Evolutionary conservation across 2,113 vertebrate genomes (phyloP), one percentile per base, ranked within the genome.

Genomic region (Tenrec ecaudatus): DNA sequence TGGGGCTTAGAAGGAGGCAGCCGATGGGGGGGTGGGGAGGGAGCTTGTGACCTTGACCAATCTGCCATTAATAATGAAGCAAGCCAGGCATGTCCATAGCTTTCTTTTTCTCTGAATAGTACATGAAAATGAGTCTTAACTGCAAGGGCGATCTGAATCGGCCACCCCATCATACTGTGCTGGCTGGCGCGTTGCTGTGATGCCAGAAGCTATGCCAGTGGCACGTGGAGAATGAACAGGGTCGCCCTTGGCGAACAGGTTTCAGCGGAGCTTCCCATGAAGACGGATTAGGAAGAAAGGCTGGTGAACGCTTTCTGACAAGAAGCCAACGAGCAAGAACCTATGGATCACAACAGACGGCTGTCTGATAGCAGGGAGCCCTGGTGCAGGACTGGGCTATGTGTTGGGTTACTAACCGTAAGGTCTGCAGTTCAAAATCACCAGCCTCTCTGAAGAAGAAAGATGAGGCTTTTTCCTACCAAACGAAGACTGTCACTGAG

Each of bases 31-130:
- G 22, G 3, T 20, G 7, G 33, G 38, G 66, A 31, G 38, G 66
- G 31, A 58, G 17, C 23, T 22, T 27, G 43, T 16, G 31, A 20
- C 68, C 57, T 68, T n/a, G 11, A n/a, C 40, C 71, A 29, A 36
- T 19, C 40, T 15, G 33, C 66, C 53, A 4, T 14, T 3, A 64
- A 64, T 1, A 3, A 14, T 64, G 4, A 6, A 0, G n/a, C 33
- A 47, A 16, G 27, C 58, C 15, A 7, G 14, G 25, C 8, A 1
- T 23, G 4, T 0, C 2, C 3, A 4, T 3, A 11, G 36, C 27
- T 82, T 75, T 31, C 14, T 71, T 68, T 82, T 60, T 43, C n/a
- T 88, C 84, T 79, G 64, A 58, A n/a, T 53, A 53, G 9, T 33
- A 78, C 43, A 43, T 47, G 68, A 36, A 25, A 22, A 31, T 29